Conservation (phyloP, 2,888 invertebrate species). For the Muschampia plurimacula region DNA sequence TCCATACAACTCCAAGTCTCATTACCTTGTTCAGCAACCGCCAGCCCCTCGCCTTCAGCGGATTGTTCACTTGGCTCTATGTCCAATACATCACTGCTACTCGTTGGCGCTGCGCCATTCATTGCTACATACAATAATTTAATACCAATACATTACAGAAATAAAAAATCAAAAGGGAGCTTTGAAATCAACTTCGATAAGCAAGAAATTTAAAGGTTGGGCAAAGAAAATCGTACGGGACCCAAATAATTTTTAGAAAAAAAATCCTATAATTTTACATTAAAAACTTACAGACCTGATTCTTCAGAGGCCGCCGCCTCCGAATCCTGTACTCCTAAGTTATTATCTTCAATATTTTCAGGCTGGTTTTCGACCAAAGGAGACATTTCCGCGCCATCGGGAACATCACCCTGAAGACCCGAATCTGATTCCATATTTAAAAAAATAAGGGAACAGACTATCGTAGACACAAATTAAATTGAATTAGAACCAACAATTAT, state of each 20-base stretch:
- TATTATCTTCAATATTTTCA: conserved; percentile 69
- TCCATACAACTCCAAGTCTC: conserved; percentile 21
- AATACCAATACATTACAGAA: conserved; percentile 36
- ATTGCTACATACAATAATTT: conserved; percentile 54
- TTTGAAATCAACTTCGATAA: conserved; percentile 29
- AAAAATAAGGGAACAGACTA: conserved; percentile 41
- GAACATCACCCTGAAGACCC: conserved; percentile 67
- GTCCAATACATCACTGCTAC: conserved; percentile 76
- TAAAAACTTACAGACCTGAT: conserved; percentile 56
- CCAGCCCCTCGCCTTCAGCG: conserved; percentile 61
- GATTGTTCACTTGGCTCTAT: conserved; percentile 60
- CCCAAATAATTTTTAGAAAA: conserved; percentile 2
- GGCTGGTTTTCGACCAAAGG: conserved; percentile 71
- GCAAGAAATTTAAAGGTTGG: conserved; percentile 24
- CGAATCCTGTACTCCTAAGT: conserved; percentile 65
- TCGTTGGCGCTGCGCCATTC: conserved; percentile 73
- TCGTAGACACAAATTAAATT: conserved; percentile 60
- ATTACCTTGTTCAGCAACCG: conserved; percentile 65
- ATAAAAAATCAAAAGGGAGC: conserved; percentile 21
- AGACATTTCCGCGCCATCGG: conserved; percentile 82
- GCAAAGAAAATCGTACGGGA: conserved; percentile 29
- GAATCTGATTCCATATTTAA: conserved; percentile 76
- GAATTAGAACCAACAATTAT: conserved; percentile 56
- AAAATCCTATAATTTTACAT: background rate
- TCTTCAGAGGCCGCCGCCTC: conserved; percentile 63